Evolutionary conservation across 1,140 invertebrate genomes (phyloP), one percentile per base, ranked within the genome.

Genomic region (Eriosoma lanigerum): DNA sequence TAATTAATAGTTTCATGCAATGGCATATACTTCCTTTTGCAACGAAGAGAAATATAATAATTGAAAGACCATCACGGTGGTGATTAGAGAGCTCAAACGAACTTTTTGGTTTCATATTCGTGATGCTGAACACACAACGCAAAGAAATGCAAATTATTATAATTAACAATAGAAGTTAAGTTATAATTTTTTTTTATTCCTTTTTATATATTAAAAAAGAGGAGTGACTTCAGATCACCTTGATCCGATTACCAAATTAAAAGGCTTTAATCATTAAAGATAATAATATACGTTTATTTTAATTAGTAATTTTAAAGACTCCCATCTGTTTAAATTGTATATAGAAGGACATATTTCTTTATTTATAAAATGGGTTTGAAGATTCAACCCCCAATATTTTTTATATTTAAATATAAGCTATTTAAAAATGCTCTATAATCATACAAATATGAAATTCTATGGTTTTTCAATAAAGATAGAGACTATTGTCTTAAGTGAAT

Each of bases 61-160:
- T n/a, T n/a, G 26, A 13, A 72, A 72, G 6, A 50, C 19, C 21
- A 19, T n/a, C n/a, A 50, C 24, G 46, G 19, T 19, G 19, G 26
- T 68, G 19, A 48, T 68, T 48, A 72, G 26, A 68, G 52, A 46
- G 44, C 24, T 24, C 17, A n/a, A 72, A 52, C 24, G 46, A 52
- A 72, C 19, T 72, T 72, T 50, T 72, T 3, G 68, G 68, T 50
- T 52, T 72, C 26, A 52, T 52, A 72, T 72, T 68, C 2, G 1
- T 17, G 17, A 72, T 29, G 26, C 21, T n/a, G 17, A 72, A 29
- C 29, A 29, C 29, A 72, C 10, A 29, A 19, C 3, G 26, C 13
- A 24, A n/a, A 68, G n/a, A 24, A 52, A 72, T 52, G 1, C 26
- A 17, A 17, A 52, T 72, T 29, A 72, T 72, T 72, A 72, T 13